phyloP scores from a whole-genome alignment of 2,797 vertebrate species.

The Loriculus beryllinus region DNA sequence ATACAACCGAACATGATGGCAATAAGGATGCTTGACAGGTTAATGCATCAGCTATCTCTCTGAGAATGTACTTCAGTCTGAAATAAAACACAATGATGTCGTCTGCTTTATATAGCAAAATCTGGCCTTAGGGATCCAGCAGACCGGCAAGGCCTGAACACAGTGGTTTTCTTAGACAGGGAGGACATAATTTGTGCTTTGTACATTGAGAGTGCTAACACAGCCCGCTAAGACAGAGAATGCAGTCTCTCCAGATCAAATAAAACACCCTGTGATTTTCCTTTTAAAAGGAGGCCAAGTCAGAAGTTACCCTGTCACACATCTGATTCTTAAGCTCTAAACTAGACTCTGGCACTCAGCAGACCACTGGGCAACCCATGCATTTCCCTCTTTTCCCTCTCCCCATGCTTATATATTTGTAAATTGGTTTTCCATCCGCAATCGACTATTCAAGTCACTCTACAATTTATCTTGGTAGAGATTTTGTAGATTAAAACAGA shows the following conservation, averaged over 20 bases:
- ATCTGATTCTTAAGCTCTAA: neutral
- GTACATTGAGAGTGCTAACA: neutral
- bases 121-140: neutral
- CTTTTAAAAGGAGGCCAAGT: neutral
- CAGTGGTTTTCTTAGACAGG: neutral
- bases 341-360: neutral
- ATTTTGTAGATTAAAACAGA: neutral
- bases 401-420: neutral
- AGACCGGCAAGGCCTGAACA: neutral
- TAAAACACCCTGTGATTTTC: neutral
- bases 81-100: neutral
- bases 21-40: neutral
- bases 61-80: accelerated
- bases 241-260: neutral
- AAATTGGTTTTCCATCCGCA: neutral
- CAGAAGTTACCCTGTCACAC: neutral
- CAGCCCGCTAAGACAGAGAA: neutral
- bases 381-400: neutral
- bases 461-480: neutral
- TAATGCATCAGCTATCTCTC: neutral
- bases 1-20: accelerated
- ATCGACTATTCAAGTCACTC: neutral
- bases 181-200: conserved; percentile 30
- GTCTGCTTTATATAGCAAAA: neutral
- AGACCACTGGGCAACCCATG: neutral